A percentile compares a stretch with the other conserved stretches of the same genome.
Conservation (phyloP, 2,113 vertebrate species). For the Drymodes brunneopygia region DNA sequence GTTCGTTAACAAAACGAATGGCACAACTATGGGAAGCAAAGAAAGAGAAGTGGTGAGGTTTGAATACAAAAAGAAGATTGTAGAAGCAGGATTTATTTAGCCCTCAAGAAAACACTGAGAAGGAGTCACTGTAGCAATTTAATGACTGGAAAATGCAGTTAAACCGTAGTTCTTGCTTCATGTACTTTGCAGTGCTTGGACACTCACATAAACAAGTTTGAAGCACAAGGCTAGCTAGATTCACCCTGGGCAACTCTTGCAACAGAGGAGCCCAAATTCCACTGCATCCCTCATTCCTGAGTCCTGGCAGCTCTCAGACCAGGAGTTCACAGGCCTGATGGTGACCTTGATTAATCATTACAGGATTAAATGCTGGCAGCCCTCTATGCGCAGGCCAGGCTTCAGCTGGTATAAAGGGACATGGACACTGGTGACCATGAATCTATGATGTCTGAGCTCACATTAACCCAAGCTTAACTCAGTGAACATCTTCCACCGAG, state of each 20-base stretch:
- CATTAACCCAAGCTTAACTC: background rate
- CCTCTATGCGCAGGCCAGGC: background rate
- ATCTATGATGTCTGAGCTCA: background rate
- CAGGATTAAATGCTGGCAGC: background rate
- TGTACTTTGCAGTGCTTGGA: background rate
- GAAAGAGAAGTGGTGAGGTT: background rate
- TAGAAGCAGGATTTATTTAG: slow-evolving; percentile 4
- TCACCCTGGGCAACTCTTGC: background rate
- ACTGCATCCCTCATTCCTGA: background rate
- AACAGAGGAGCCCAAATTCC: background rate
- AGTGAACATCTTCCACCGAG: background rate
- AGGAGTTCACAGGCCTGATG: background rate
- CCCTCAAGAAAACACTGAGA: background rate
- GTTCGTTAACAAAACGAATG: background rate
- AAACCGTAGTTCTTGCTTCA: background rate
- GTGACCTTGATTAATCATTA: slow-evolving; percentile 19
- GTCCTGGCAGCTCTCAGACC: background rate
- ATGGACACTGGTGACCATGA: background rate
- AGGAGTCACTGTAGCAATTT: background rate
- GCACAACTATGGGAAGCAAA: background rate
- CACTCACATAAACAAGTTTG: background rate
- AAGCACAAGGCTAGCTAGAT: background rate
- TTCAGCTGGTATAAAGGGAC: background rate
- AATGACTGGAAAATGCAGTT: background rate
- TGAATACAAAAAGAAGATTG: background rate